Percentiles rank a stretch among this genome's conserved stretches.
Conservation (phyloP, 2,797 vertebrate species). For the Botia almorhae region DNA sequence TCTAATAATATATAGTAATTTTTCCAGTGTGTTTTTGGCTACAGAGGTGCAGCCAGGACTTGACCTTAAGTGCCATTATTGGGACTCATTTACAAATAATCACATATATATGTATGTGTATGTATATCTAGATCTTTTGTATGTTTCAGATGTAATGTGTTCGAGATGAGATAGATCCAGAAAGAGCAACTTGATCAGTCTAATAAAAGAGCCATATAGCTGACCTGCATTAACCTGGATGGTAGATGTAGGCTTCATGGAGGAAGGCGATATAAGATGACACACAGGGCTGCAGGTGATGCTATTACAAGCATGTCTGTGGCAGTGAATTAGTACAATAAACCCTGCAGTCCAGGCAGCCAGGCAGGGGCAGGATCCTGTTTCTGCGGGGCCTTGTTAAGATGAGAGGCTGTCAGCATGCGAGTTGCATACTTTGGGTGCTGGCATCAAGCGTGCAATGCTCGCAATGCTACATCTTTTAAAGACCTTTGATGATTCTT, state of each 20-base stretch:
- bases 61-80: not conserved
- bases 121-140: too few relatives aligned
- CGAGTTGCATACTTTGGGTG: slow-evolving; percentile 57
- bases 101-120: not conserved
- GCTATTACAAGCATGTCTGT: slow-evolving; percentile 59
- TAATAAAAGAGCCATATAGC: slow-evolving; percentile 70
- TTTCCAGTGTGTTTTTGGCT: slow-evolving; percentile 6
- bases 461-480: slow-evolving; percentile 53
- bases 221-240: slow-evolving; percentile 48
- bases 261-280: slow-evolving; percentile 54
- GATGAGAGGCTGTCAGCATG: slow-evolving; percentile 58
- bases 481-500: slow-evolving; percentile 48
- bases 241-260: slow-evolving; percentile 57
- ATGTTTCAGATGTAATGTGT: too few relatives aligned
- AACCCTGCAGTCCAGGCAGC: slow-evolving; percentile 56
- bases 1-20: slow-evolving; percentile 35
- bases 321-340: slow-evolving; percentile 61
- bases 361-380: slow-evolving; percentile 55
- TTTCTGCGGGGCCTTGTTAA: slow-evolving; percentile 62
- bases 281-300: slow-evolving; percentile 52
- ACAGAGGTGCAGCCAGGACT: not conserved
- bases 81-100: not conserved
- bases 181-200: slow-evolving; percentile 59
- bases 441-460: slow-evolving; percentile 40
- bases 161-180: slow-evolving; percentile 37